These are phyloP conservation scores for Xiphophorus maculatus DNA, from an alignment of 2,113 vertebrate genomes.

Conservation along the genomic window DNA sequence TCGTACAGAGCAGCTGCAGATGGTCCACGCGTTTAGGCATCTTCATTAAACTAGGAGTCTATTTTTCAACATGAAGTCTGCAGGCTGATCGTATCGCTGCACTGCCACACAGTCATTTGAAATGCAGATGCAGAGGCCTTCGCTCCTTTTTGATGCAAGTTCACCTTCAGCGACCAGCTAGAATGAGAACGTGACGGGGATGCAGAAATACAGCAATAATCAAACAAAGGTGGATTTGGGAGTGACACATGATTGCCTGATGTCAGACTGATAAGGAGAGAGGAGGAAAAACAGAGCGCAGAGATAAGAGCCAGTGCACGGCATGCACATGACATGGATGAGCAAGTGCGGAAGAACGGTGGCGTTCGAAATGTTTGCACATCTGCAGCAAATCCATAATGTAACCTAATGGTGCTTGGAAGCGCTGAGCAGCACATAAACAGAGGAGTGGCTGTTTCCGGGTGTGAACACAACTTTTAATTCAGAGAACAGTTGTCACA, in stretches of 20 bases:
- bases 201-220: constrained; percentile 44
- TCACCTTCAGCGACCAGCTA: constrained; percentile 38
- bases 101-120: constrained; percentile 30
- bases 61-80: constrained; percentile 14
- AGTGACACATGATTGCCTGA: constrained; percentile 34
- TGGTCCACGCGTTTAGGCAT: constrained; percentile 32
- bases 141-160: constrained; percentile 30
- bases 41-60: constrained; percentile 45
- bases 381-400: neutral
- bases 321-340: neutral
- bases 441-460: neutral
- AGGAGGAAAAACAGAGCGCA: neutral
- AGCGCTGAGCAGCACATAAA: neutral
- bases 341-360: neutral
- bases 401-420: neutral
- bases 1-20: constrained; percentile 18
- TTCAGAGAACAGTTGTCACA: neutral
- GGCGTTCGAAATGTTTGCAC: no score
- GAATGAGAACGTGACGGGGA: constrained; percentile 37
- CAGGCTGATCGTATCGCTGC: constrained; percentile 5
- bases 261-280: neutral
- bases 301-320: neutral
- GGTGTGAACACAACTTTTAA: constrained; percentile 8
- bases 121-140: constrained; percentile 40
- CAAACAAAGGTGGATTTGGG: constrained; percentile 58